phyloP scores from a whole-genome alignment of 2,113 vertebrate genomes.

The Hystrix cristata region DNA sequence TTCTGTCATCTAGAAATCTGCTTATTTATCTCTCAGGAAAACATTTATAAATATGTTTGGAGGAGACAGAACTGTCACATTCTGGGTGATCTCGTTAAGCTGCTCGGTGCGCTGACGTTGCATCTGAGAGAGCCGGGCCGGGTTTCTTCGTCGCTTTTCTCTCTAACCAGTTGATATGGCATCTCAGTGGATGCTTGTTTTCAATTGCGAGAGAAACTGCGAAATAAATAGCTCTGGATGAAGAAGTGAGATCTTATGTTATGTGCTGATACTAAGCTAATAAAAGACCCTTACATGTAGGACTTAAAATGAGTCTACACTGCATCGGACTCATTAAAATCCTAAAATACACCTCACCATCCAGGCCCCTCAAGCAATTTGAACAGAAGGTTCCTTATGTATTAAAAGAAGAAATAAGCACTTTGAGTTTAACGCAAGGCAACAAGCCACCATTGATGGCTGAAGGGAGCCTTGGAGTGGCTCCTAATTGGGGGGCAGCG shows the following conservation, averaged over 20 bases:
- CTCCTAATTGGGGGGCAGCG: slow-evolving; percentile 40
- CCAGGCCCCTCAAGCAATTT: slow-evolving; percentile 8
- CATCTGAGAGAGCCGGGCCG: accelerated
- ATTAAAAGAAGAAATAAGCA: slow-evolving; percentile 52
- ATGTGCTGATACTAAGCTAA: background rate
- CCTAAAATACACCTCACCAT: slow-evolving; percentile 40
- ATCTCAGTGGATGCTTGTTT: background rate
- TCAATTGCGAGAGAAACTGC: accelerated
- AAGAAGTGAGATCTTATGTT: background rate
- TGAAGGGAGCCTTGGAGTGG: slow-evolving; percentile 27
- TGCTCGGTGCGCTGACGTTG: background rate
- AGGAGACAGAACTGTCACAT: background rate
- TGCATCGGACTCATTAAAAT: slow-evolving; percentile 69
- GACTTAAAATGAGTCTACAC: slow-evolving; percentile 25
- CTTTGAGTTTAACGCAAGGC: background rate
- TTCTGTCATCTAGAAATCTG: slow-evolving; percentile 43
- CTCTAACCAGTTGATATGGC: accelerated
- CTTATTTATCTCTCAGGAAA: slow-evolving; percentile 7
- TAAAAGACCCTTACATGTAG: slow-evolving; percentile 12
- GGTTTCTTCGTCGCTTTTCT: background rate
- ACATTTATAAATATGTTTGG: background rate
- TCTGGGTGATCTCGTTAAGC: background rate
- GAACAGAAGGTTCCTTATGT: slow-evolving; percentile 71
- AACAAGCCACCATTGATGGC: slow-evolving; percentile 37
- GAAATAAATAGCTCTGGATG: background rate